phyloP scores from a whole-genome alignment of 2,888 invertebrate species.

The Salpingus planirostris region DNA sequence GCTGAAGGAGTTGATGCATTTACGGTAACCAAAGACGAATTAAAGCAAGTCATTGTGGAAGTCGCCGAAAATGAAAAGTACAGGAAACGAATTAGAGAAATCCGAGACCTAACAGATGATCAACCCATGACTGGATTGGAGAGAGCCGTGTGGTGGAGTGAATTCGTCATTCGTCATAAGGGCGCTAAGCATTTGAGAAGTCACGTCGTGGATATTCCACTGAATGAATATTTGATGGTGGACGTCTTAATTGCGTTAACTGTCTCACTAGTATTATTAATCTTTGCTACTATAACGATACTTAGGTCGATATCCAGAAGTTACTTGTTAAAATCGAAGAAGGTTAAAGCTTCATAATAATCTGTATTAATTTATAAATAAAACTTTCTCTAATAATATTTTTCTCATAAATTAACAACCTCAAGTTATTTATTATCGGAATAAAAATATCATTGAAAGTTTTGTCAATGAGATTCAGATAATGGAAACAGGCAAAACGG shows the following conservation, averaged over 20 bases:
- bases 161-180: conserved; percentile 20
- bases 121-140: conserved; percentile 34
- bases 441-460: no score
- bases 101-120: conserved; percentile 33
- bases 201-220: conserved; percentile 28
- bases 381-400: no score
- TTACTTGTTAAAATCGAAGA: no score
- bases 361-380: no score
- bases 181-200: conserved; percentile 44
- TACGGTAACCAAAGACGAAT: conserved; percentile 23
- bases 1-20: conserved; percentile 20
- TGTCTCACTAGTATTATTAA: background rate
- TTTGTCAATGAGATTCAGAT: no score
- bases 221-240: conserved; percentile 1
- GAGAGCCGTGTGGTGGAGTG: conserved; percentile 27
- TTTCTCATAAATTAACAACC: no score
- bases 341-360: no score
- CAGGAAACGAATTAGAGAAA: conserved; percentile 8
- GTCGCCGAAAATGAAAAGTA: conserved; percentile 26
- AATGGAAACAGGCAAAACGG: no score
- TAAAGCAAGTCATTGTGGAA: conserved; percentile 22
- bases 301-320: no score
- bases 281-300: no score
- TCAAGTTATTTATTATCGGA: no score
- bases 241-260: conserved; percentile 1